Base-by-base conservation (phyloP, 1,140 invertebrate genomes). In the Tetramorium simillimum region DNA sequence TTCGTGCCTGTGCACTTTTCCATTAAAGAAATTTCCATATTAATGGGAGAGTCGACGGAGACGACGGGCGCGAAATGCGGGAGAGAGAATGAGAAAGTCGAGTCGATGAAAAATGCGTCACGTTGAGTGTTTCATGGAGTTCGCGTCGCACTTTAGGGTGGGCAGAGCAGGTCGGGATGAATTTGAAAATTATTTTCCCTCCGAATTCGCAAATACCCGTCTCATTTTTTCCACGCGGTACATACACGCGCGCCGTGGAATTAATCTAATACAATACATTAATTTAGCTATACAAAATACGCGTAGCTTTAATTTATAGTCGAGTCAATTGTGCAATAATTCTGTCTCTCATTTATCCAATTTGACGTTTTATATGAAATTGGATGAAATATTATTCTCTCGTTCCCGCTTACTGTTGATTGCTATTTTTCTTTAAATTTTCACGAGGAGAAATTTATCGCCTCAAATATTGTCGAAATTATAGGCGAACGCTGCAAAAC, bases 11-110 rank as follows among this genome's bases (percentile, higher is more conserved):
- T 51, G 40, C 40, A 10, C 89, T 92, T 93, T 93, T 92, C 89
- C 92, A 93, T 93, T 93, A 93, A 86, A 86, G 73, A 91, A 92
- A 93, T 93, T 93, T 93, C 81, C 92, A 93, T 93, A 92, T 92
- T 93, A 92, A 93, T 93, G 87, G 91, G 93, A 91, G 60, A 33
- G n/a, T 24, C 16, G 60, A n/a, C 46, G 65, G 33, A 62, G 43
- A 72, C 77, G 77, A n/a, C 63, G n/a, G 28, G 14, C 58, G 18
- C 46, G 81, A 72, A 72, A 62, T 46, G 43, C 14, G 12, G 46
- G n/a, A 69, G 37, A 37, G 12, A 40, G 16, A 60, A 37, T 3
- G 28, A 78, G 10, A 33, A 5, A 76, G 63, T 58, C 16, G 49
- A 86, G 49, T 73, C 56, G 46, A 85, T 85, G 43, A 85, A 76